Percentiles rank a stretch among this genome's conserved stretches.
phyloP scores from a whole-genome alignment of 2,888 invertebrate genomes.

The Heliconius hortense region DNA sequence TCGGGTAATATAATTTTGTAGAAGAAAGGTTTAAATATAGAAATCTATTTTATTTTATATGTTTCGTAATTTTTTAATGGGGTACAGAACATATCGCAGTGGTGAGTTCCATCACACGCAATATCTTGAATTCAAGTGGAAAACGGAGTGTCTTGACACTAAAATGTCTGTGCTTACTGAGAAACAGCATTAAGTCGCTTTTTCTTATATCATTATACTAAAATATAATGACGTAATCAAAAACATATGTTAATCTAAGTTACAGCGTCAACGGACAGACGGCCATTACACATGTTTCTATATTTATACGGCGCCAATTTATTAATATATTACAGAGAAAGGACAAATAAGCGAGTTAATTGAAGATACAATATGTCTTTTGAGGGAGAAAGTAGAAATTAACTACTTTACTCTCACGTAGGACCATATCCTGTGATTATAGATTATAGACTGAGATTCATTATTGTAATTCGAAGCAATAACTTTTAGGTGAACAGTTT shows the following conservation, averaged over 20 bases:
- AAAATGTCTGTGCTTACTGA: neutral
- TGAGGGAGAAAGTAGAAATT: neutral
- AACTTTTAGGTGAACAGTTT: neutral
- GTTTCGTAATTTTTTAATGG: too few relatives aligned
- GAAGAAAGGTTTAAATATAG: too few relatives aligned
- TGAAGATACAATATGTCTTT: conserved; percentile 11
- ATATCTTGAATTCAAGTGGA: neutral
- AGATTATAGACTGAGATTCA: neutral
- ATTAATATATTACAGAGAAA: conserved; percentile 13
- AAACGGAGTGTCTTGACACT: neutral
- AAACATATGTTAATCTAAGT: conserved; percentile 3
- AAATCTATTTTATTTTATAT: too few relatives aligned
- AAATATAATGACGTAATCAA: conserved; percentile 2
- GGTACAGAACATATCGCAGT: neutral
- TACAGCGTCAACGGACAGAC: conserved; percentile 3
- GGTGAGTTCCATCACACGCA: neutral
- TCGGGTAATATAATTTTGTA: too few relatives aligned
- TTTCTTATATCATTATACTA: neutral
- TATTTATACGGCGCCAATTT: conserved; percentile 14
- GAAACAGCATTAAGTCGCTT: neutral
- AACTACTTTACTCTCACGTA: neutral
- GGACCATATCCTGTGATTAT: too few relatives aligned
- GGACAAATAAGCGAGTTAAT: conserved; percentile 1
- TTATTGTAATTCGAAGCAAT: conserved; percentile 13
- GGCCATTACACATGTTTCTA: conserved; percentile 8